Evolutionary conservation across 2,888 invertebrate genomes (phyloP).

Genomic region (Tenthredo distinguenda): DNA sequence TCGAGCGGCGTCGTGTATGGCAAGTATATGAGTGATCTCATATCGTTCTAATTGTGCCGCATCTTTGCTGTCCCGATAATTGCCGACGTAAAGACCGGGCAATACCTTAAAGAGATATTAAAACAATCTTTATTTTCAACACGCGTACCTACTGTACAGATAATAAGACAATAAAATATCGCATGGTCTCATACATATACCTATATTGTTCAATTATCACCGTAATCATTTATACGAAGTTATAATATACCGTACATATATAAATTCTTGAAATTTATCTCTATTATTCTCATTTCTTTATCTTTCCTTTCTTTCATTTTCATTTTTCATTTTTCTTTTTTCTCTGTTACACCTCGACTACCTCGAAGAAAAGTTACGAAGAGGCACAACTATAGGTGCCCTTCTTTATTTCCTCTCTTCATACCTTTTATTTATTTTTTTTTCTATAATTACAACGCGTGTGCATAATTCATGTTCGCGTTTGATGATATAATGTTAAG

Average conservation of each 20-base stretch:
- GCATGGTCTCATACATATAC: neutral
- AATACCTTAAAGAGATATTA: slow-evolving; percentile 84
- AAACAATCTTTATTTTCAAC: neutral
- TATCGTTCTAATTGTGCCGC: slow-evolving; percentile 91
- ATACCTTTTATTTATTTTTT: neutral
- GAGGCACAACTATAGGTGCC: neutral
- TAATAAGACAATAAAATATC: neutral
- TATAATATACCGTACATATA: neutral
- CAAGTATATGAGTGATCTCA: slow-evolving; percentile 96
- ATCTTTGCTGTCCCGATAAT: slow-evolving; percentile 97
- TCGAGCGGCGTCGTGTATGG: slow-evolving; percentile 96
- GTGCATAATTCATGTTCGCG: neutral
- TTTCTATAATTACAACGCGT: neutral
- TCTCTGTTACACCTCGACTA: neutral
- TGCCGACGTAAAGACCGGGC: slow-evolving; percentile 96
- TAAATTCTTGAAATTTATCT: neutral
- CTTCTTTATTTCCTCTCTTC: neutral
- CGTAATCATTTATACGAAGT: neutral
- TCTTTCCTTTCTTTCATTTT: neutral
- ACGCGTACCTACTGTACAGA: no score
- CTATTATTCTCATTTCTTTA: neutral
- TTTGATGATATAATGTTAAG: neutral
- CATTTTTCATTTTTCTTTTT: neutral
- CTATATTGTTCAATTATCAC: neutral
- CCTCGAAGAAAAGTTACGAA: slow-evolving; percentile 1